phyloP scores from a whole-genome alignment of 2,113 vertebrate genomes.

The Neogobius melanostomus region DNA sequence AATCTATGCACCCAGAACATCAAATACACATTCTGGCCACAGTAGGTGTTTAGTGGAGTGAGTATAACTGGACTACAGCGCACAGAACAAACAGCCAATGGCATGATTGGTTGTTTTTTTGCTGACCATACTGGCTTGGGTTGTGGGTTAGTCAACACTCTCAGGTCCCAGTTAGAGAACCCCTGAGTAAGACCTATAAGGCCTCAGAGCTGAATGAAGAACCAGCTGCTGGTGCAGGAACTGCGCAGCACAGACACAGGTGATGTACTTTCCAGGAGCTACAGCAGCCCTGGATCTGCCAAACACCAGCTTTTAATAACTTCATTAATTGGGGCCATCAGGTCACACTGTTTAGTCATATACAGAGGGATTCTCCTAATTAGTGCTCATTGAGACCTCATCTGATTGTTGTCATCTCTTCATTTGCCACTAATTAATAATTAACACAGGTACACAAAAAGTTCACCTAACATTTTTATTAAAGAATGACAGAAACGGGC shows the following conservation, averaged over 20 bases:
- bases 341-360: slow-evolving; percentile 74
- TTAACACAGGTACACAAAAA: slow-evolving; percentile 58
- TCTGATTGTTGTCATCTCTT: slow-evolving; percentile 77
- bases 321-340: slow-evolving; percentile 81
- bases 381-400: slow-evolving; percentile 76
- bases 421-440: slow-evolving; percentile 79
- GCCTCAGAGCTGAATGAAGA: neutral
- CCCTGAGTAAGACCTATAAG: neutral
- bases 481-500: slow-evolving; percentile 55
- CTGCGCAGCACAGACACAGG: slow-evolving; percentile 10
- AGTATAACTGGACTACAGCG: too few relatives aligned
- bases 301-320: slow-evolving; percentile 73
- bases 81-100: too few relatives aligned
- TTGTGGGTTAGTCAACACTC: neutral
- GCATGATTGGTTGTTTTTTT: too few relatives aligned
- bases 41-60: too few relatives aligned
- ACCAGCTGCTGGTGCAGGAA: neutral
- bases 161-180: neutral
- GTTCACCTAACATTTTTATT: slow-evolving; percentile 82
- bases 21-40: too few relatives aligned
- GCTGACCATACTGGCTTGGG: neutral
- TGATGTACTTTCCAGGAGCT: slow-evolving; percentile 39
- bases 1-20: too few relatives aligned
- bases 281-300: slow-evolving; percentile 42
- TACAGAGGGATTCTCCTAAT: slow-evolving; percentile 76